Evolutionary conservation across 2,888 invertebrate genomes (phyloP).

Genomic region (Phyllotreta cruciferae): DNA sequence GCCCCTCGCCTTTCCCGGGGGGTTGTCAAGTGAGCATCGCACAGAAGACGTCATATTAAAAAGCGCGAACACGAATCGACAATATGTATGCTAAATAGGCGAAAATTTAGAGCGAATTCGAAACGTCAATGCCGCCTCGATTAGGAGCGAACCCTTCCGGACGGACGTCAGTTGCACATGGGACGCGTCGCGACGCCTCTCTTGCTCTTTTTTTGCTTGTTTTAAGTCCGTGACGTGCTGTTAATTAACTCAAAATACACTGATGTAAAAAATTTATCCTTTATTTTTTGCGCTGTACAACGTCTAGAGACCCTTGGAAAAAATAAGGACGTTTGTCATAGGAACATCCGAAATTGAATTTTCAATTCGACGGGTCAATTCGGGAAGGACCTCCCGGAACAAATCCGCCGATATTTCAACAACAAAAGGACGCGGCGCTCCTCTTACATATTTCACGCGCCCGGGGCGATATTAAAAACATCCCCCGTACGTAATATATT

Average conservation of each 20-base stretch:
- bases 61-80: conserved; percentile 56
- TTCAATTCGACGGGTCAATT: too few relatives aligned
- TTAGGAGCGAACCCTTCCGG: conserved; percentile 58
- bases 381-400: too few relatives aligned
- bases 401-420: too few relatives aligned
- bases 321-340: too few relatives aligned
- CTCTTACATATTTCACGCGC: conserved; percentile 47
- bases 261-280: too few relatives aligned
- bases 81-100: conserved; percentile 58
- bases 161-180: conserved; percentile 12
- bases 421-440: conserved; percentile 37
- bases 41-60: conserved; percentile 52
- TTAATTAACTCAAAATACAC: too few relatives aligned
- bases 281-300: too few relatives aligned
- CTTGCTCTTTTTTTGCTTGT: too few relatives aligned
- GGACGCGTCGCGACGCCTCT: conserved; percentile 13
- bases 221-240: too few relatives aligned
- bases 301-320: too few relatives aligned
- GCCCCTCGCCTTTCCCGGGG: conserved; percentile 28
- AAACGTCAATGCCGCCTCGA: conserved; percentile 54
- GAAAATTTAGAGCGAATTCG: conserved; percentile 1
- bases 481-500: conserved; percentile 43
- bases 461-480: conserved; percentile 51
- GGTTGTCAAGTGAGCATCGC: conserved; percentile 43
- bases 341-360: too few relatives aligned